phyloP scores from a whole-genome alignment of 2,797 vertebrate genomes.

The Enteromius trimaculatus region DNA sequence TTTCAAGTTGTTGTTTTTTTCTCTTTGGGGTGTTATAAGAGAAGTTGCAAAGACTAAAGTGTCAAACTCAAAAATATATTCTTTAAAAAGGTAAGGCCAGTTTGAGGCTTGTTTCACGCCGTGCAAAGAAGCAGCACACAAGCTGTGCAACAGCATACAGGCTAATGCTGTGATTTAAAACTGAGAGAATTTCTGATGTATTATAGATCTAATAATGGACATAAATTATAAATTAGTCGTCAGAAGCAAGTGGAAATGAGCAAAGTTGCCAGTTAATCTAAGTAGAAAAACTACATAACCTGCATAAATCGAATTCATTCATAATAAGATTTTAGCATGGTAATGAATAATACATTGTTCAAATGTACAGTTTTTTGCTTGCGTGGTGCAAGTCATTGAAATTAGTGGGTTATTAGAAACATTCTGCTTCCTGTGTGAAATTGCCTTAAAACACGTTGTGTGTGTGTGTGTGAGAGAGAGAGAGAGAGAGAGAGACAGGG shows the following conservation, averaged over 20 bases:
- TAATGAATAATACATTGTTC: neutral
- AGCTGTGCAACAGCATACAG: neutral
- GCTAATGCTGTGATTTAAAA: neutral
- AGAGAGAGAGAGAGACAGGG: too few species aligned
- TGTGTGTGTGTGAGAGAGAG: too few species aligned
- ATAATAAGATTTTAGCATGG: neutral
- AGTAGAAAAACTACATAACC: neutral
- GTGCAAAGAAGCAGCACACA: neutral
- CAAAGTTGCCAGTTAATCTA: neutral
- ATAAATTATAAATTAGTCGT: neutral
- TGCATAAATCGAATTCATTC: neutral
- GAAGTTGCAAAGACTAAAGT: too few species aligned
- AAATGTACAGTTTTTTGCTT: too few species aligned
- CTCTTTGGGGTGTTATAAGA: too few species aligned
- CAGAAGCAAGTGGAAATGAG: neutral
- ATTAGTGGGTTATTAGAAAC: too few species aligned
- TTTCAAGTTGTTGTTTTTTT: too few species aligned
- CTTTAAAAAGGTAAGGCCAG: neutral
- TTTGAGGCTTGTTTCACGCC: slow-evolving; percentile 6
- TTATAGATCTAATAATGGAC: neutral
- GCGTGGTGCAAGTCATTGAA: too few species aligned
- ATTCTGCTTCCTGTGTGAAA: too few species aligned
- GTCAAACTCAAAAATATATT: too few species aligned
- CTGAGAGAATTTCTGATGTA: neutral
- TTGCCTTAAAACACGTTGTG: too few species aligned